A percentile compares a stretch with the other conserved stretches of the same genome.
phyloP scores from a whole-genome alignment of 1,140 invertebrate species.

The Cydia strobilella region DNA sequence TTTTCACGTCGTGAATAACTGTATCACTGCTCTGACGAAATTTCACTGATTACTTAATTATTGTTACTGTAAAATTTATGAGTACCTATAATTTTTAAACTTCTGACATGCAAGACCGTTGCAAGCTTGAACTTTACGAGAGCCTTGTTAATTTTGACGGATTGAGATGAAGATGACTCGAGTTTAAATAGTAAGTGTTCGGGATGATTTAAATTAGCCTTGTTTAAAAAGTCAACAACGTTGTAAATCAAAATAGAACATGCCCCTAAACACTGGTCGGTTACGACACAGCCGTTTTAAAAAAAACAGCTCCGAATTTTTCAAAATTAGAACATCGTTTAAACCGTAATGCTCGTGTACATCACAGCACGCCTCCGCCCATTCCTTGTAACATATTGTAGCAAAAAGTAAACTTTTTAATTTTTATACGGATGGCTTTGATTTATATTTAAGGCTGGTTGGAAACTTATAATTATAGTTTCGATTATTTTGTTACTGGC shows the following conservation, averaged over 20 bases:
- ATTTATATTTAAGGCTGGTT: conserved; percentile 27
- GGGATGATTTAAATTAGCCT: conserved; percentile 12
- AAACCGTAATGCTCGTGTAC: conserved; percentile 31
- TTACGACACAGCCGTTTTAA: conserved; percentile 15
- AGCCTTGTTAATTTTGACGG: conserved; percentile 28
- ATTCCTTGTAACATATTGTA: conserved; percentile 32
- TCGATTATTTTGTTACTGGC: conserved; percentile 24
- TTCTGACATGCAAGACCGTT: conserved; percentile 18
- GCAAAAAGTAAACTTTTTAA: conserved; percentile 32
- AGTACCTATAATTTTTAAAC: conserved; percentile 31
- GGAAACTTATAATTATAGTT: conserved; percentile 29
- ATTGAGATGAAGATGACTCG: conserved; percentile 24
- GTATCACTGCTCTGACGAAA: conserved; percentile 70
- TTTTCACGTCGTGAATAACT: conserved; percentile 65
- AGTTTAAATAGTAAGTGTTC: conserved; percentile 11
- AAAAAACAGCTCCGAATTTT: conserved; percentile 24
- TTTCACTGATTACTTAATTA: conserved; percentile 66
- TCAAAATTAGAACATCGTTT: conserved; percentile 33
- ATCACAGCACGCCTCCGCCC: conserved; percentile 30
- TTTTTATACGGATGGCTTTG: conserved; percentile 29
- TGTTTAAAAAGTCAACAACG: conserved; percentile 19
- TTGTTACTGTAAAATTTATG: conserved; percentile 35
- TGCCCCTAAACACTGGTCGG: conserved; percentile 6
- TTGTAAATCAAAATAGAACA: conserved; percentile 25
- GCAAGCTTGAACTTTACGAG: conserved; percentile 22